These are phyloP conservation scores for Psammodynastes pulverulentus DNA, from an alignment of 2,113 vertebrate species.

Conservation along the genomic window DNA sequence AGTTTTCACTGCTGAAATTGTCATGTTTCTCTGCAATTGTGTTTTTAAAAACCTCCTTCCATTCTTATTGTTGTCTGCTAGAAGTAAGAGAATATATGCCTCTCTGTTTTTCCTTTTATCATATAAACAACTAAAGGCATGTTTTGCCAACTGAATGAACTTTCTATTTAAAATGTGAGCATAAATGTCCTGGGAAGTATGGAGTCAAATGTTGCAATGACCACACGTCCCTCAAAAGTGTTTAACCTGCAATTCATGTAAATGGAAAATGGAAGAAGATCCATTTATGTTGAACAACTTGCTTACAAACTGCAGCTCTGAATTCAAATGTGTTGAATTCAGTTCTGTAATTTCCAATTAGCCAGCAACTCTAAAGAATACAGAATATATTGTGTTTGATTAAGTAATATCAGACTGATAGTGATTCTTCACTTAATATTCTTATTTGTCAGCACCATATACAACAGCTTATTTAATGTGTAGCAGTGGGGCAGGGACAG, in stretches of 20 bases:
- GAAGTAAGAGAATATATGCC: not conserved
- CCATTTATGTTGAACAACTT: not conserved
- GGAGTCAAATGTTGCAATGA: not conserved
- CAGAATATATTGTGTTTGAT: not conserved
- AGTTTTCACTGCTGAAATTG: not conserved
- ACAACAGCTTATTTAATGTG: not conserved
- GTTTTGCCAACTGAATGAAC: not conserved
- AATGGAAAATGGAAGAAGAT: not conserved
- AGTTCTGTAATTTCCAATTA: not conserved
- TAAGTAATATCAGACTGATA: not conserved
- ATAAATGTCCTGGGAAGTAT: not conserved
- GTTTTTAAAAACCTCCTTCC: not conserved
- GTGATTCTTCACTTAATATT: not conserved
- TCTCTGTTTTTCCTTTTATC: not conserved
- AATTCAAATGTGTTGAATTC: not conserved
- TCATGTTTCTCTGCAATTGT: not conserved
- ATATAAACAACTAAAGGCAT: not conserved
- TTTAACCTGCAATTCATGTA: not conserved
- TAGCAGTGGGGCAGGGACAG: not conserved
- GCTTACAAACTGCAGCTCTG: not conserved
- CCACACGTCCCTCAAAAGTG: not conserved
- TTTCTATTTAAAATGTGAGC: not conserved
- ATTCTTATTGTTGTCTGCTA: not conserved
- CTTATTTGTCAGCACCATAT: not conserved
- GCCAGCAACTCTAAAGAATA: not conserved